These are phyloP conservation scores for Helicoverpa armigera DNA, from an alignment of 1,140 invertebrate genomes.

Conservation along the genomic window DNA sequence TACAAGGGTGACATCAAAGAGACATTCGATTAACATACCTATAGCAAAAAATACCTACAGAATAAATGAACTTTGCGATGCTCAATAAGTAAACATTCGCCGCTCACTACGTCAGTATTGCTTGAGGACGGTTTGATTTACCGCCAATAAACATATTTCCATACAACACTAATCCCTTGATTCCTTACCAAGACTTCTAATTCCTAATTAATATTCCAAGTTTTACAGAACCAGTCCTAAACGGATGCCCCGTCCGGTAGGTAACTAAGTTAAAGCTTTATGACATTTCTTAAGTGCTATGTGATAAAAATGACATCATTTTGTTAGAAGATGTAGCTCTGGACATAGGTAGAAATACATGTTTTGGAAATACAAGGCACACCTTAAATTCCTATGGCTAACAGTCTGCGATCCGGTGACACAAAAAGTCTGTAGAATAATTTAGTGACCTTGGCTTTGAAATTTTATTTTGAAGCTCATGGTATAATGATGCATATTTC, in stretches of 20 bases:
- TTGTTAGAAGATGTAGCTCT: constrained; percentile 25
- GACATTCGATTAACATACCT: constrained; percentile 45
- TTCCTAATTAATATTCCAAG: not conserved
- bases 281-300: constrained; percentile 22
- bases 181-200: not conserved
- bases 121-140: constrained; percentile 28
- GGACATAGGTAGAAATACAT: constrained; percentile 1
- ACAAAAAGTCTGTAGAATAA: not conserved
- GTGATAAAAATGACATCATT: constrained; percentile 40
- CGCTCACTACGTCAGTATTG: constrained; percentile 32
- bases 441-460: not conserved
- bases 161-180: not conserved
- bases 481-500: no score
- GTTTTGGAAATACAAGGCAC: constrained; percentile 14
- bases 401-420: no score
- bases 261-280: constrained; percentile 16
- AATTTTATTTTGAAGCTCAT: not conserved
- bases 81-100: constrained; percentile 19
- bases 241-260: constrained; percentile 5
- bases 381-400: constrained; percentile 5
- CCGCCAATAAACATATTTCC: constrained; percentile 5
- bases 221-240: constrained; percentile 19
- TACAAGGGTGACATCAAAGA: constrained; percentile 49
- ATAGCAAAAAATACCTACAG: constrained; percentile 44
- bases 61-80: constrained; percentile 44